Conservation (phyloP, 2,888 invertebrate species). For the Notodonta ziczac region DNA sequence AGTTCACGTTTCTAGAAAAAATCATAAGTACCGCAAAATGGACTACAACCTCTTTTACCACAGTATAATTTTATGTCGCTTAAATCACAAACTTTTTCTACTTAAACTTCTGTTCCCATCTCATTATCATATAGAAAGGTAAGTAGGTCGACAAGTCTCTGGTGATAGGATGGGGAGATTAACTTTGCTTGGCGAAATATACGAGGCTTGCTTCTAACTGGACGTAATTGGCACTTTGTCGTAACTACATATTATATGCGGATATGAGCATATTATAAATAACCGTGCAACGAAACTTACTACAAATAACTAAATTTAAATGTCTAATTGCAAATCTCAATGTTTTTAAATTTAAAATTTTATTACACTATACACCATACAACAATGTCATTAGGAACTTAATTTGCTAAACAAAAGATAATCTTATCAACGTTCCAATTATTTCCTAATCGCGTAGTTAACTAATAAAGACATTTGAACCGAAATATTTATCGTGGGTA, state of each 20-base stretch:
- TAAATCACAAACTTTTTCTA: not conserved
- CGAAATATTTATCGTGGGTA: conserved; percentile 36
- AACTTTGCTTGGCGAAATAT: conserved; percentile 53
- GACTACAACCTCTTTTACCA: not conserved
- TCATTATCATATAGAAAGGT: conserved; percentile 21
- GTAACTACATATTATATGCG: conserved; percentile 14
- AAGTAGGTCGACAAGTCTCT: conserved; percentile 51
- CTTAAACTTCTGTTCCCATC: conserved; percentile 14
- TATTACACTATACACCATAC: too few relatives aligned
- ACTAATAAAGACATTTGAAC: conserved; percentile 19
- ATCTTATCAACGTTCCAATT: not conserved
- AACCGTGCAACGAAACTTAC: too few relatives aligned
- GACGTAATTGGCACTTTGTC: conserved; percentile 34
- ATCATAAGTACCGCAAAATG: too few relatives aligned
- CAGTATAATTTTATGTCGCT: not conserved
- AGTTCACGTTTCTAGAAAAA: too few relatives aligned
- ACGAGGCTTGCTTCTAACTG: conserved; percentile 38
- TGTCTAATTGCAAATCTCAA: too few relatives aligned
- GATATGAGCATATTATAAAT: too few relatives aligned
- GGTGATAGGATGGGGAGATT: conserved; percentile 52
- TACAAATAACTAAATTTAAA: too few relatives aligned
- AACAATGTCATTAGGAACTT: too few relatives aligned
- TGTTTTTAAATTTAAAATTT: too few relatives aligned
- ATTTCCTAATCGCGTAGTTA: not conserved
- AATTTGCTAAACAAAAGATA: too few relatives aligned